Evolutionary conservation across 2,113 vertebrate genomes (phyloP).

Genomic region (Ailuropoda melanoleuca): DNA sequence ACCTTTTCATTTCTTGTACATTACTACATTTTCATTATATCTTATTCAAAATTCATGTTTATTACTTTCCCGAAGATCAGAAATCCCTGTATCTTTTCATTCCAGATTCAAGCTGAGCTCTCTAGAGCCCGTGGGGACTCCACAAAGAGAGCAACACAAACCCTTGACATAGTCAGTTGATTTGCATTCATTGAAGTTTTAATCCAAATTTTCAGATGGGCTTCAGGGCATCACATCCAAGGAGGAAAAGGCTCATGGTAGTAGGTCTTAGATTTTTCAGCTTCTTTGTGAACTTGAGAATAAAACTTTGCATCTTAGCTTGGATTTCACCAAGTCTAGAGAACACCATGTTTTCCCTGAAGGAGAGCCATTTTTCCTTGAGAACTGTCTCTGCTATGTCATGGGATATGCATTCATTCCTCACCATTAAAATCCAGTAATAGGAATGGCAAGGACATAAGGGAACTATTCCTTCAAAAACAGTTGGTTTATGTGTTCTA

Average conservation of each 20-base stretch:
- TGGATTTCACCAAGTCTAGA: conserved; percentile 23
- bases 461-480: conserved; percentile 38
- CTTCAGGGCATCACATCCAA: background rate
- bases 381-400: background rate
- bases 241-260: background rate
- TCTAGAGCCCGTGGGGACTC: background rate
- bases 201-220: background rate
- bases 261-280: background rate
- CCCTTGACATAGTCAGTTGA: background rate
- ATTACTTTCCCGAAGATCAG: background rate
- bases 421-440: conserved; percentile 33
- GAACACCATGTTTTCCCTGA: background rate
- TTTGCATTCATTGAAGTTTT: conserved; percentile 1
- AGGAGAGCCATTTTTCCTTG: background rate
- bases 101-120: background rate
- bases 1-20: conserved; percentile 14
- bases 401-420: background rate
- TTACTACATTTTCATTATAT: background rate
- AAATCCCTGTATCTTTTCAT: conserved; percentile 20
- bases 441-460: conserved; percentile 44
- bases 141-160: background rate
- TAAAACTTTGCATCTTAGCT: background rate
- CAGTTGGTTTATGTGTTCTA: conserved; percentile 51
- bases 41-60: conserved; percentile 23
- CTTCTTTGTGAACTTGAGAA: background rate